These are phyloP conservation scores for Clarias laeviceps DNA, from an alignment of 2,797 vertebrate species.

Conservation along the genomic window DNA sequence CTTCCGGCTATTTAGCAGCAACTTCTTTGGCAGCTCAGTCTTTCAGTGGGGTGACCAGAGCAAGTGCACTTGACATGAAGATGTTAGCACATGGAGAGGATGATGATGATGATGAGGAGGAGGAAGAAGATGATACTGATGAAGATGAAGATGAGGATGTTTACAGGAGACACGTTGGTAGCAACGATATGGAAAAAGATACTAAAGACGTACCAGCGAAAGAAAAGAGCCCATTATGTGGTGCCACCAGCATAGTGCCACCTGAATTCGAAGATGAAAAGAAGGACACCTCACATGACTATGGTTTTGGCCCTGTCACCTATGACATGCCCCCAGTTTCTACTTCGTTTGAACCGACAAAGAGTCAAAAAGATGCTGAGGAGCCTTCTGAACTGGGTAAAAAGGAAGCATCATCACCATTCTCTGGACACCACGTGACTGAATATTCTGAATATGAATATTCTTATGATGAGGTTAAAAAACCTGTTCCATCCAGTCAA, in stretches of 20 bases:
- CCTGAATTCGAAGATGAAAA: conserved; percentile 63
- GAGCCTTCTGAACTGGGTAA: conserved; percentile 50
- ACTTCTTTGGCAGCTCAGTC: conserved; percentile 46
- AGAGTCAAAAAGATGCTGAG: conserved; percentile 53
- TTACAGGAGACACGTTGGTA: conserved; percentile 72
- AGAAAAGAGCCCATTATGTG: conserved; percentile 70
- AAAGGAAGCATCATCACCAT: conserved; percentile 45
- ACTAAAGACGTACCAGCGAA: conserved; percentile 88
- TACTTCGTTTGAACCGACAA: conserved; percentile 48
- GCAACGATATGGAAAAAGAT: conserved; percentile 89
- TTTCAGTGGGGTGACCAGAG: conserved; percentile 67
- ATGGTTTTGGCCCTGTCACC: conserved; percentile 66
- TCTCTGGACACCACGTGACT: conserved; percentile 59
- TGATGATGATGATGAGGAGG: conserved; percentile 71
- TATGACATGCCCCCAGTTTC: conserved; percentile 60
- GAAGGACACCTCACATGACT: conserved; percentile 41
- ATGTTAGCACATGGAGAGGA: conserved; percentile 79
- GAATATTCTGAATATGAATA: conserved; percentile 68
- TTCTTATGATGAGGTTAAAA: conserved; percentile 65
- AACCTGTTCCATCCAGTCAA: conserved; percentile 56
- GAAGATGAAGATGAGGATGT: conserved; percentile 70
- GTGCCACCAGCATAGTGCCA: conserved; percentile 57
- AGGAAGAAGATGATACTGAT: conserved; percentile 69
- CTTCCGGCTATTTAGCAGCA: conserved; percentile 57
- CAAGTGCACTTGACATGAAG: conserved; percentile 70